phyloP scores from a whole-genome alignment of 2,113 vertebrate species.

The Heteronetta atricapilla region DNA sequence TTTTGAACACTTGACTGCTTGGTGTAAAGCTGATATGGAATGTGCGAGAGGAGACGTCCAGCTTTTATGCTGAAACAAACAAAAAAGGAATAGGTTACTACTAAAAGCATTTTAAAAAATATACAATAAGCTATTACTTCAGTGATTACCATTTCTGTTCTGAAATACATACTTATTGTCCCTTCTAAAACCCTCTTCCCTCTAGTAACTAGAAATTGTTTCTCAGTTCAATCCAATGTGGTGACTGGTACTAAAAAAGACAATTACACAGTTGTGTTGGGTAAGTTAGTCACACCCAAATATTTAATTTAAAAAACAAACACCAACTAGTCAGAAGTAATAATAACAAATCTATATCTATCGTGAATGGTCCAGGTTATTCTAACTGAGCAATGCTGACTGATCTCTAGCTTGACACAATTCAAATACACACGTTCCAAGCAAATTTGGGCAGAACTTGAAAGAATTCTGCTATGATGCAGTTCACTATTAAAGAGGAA shows the following conservation, averaged over 20 bases:
- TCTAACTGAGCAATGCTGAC: not conserved
- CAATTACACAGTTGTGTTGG: not conserved
- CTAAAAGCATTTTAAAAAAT: not conserved
- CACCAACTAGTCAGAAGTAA: not conserved
- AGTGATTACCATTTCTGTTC: not conserved
- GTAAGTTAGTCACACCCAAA: not conserved
- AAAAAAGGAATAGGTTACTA: conserved; percentile 7
- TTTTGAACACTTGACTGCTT: conserved; percentile 86
- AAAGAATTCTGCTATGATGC: not conserved
- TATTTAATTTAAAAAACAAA: not conserved
- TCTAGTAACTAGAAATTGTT: not conserved
- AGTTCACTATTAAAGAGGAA: not conserved
- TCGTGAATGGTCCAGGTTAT: not conserved
- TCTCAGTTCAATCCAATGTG: too few species aligned
- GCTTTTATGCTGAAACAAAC: conserved; percentile 87
- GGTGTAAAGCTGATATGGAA: conserved; percentile 92
- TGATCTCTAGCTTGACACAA: not conserved
- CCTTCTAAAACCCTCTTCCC: not conserved
- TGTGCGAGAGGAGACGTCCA: conserved; percentile 87
- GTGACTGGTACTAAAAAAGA: not conserved
- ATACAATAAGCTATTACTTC: not conserved
- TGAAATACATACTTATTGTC: not conserved
- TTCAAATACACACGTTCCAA: not conserved
- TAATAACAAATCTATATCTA: not conserved
- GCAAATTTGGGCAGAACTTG: not conserved